Percentiles rank a stretch among this genome's conserved stretches.
These are phyloP conservation scores for Ammodytes marinus DNA, from an alignment of 2,113 vertebrate genomes.

Conservation along the genomic window DNA sequence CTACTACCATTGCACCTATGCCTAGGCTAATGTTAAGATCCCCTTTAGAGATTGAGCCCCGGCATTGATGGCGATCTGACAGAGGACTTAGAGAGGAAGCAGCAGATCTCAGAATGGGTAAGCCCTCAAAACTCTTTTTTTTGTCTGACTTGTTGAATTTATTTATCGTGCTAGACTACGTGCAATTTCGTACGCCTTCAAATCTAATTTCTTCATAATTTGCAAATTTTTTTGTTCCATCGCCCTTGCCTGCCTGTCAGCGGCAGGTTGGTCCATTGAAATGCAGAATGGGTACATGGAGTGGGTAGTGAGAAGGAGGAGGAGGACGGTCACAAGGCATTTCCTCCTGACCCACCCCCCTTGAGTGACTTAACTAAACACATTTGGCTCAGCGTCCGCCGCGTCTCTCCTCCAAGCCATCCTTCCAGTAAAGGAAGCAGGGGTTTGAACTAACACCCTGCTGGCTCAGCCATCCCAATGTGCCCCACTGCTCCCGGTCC, in stretches of 20 bases:
- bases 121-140: conserved; percentile 78
- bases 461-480: conserved; percentile 74
- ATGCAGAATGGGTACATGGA: conserved; percentile 81
- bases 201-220: conserved; percentile 60
- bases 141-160: conserved; percentile 84
- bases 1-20: conserved; percentile 84
- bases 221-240: conserved; percentile 65
- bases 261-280: conserved; percentile 81
- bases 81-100: conserved; percentile 76
- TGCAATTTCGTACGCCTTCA: conserved; percentile 49
- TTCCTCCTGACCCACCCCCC: conserved; percentile 83
- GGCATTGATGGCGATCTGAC: conserved; percentile 85
- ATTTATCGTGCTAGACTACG: conserved; percentile 58
- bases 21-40: conserved; percentile 80
- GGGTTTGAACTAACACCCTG: conserved; percentile 81
- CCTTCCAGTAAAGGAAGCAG: conserved; percentile 68
- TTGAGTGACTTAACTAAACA: conserved; percentile 83
- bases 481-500: conserved; percentile 78
- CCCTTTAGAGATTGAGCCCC: conserved; percentile 79
- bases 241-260: conserved; percentile 72
- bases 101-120: conserved; percentile 86
- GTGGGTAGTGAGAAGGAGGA: conserved; percentile 75
- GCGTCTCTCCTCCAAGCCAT: conserved; percentile 73
- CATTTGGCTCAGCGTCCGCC: conserved; percentile 76
- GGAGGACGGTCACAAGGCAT: conserved; percentile 82